phyloP scores from a whole-genome alignment of 2,888 invertebrate genomes.

The Polydrusus pterygomalis region DNA sequence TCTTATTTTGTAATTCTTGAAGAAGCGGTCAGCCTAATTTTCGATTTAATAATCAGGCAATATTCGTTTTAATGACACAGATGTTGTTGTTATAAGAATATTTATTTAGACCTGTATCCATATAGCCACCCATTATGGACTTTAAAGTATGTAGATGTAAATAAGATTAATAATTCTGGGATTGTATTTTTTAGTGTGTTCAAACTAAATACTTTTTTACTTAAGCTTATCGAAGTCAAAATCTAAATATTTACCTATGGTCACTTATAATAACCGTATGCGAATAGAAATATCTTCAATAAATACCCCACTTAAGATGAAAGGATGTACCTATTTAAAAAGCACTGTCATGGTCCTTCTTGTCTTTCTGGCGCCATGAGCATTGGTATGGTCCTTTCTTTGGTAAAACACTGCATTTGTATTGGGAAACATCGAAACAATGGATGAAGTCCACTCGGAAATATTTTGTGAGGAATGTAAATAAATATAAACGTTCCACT shows the following conservation, averaged over 20 bases:
- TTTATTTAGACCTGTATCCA: background rate
- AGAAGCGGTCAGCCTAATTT: too few relatives aligned
- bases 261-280: constrained; percentile 20
- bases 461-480: constrained; percentile 28
- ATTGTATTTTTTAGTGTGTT: background rate
- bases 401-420: constrained; percentile 14
- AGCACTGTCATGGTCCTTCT: constrained; percentile 38
- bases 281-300: constrained; percentile 25
- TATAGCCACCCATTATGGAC: too few relatives aligned
- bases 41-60: too few relatives aligned
- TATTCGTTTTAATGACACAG: too few relatives aligned
- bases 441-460: constrained; percentile 25
- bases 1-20: too few relatives aligned
- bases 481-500: constrained; percentile 39
- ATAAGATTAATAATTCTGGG: background rate
- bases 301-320: constrained; percentile 38
- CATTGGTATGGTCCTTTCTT: background rate
- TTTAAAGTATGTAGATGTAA: background rate
- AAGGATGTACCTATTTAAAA: constrained; percentile 22
- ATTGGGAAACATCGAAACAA: constrained; percentile 35
- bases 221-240: constrained; percentile 22
- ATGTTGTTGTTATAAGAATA: background rate
- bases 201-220: constrained; percentile 8
- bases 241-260: constrained; percentile 25
- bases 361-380: constrained; percentile 33